These are phyloP conservation scores for Melanerpes formicivorus DNA, from an alignment of 2,113 vertebrate species.

Conservation along the genomic window DNA sequence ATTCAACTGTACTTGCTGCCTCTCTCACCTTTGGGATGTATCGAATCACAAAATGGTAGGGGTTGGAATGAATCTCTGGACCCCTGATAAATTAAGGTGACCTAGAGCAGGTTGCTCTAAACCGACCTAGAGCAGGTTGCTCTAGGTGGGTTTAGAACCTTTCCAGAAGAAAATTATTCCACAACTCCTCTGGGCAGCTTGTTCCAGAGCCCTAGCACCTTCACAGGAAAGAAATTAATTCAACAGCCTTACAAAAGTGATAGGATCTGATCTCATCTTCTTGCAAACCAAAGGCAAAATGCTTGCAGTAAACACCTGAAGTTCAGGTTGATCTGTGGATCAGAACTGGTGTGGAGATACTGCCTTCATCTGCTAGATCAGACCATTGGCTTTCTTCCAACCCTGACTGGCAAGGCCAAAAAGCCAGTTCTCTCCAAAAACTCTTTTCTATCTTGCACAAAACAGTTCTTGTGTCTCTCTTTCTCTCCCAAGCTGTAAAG, in stretches of 20 bases:
- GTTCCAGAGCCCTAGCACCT: no score
- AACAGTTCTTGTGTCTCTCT: neutral
- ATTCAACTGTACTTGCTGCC: neutral
- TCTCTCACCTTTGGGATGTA: neutral
- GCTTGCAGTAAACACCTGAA: neutral
- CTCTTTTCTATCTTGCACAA: neutral
- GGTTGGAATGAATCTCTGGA: no score
- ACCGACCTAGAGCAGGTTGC: no score
- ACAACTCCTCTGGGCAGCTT: no score
- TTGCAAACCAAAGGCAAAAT: neutral
- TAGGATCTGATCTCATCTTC: neutral
- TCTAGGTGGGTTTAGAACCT: no score
- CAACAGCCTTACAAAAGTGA: neutral
- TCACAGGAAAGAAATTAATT: neutral
- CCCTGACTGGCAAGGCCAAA: neutral
- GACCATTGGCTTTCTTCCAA: neutral
- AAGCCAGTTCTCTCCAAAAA: neutral
- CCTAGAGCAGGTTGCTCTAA: no score
- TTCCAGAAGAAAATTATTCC: no score
- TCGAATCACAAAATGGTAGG: neutral
- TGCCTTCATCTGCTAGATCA: neutral
- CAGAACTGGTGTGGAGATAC: neutral
- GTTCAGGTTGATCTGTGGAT: neutral
- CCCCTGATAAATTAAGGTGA: no score
- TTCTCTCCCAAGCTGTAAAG: neutral